These are phyloP conservation scores for Indri indri DNA, from an alignment of 2,113 vertebrate species.

Conservation along the genomic window DNA sequence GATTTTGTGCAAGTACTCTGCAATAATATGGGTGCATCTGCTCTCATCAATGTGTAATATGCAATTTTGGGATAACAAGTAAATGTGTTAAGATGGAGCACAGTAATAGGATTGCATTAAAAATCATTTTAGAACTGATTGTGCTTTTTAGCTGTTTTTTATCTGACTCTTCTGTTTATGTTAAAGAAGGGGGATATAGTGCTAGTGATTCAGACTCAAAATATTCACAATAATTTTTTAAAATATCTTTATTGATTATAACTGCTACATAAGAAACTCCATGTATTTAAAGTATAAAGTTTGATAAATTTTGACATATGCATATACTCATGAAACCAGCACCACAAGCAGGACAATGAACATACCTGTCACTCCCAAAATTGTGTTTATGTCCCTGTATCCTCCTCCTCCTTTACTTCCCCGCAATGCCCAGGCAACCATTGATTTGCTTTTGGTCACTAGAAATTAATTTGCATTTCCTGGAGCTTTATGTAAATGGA, in stretches of 20 bases:
- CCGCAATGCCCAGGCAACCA: not conserved
- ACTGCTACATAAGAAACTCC: too few relatives aligned
- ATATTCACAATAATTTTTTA: too few relatives aligned
- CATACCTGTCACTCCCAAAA: not conserved
- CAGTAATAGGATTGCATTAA: not conserved
- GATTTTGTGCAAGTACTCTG: not conserved
- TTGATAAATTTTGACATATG: not conserved
- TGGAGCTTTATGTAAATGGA: not conserved
- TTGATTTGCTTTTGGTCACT: not conserved
- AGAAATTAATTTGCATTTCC: not conserved
- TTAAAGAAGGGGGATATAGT: not conserved
- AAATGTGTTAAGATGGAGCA: not conserved
- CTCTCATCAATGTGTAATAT: not conserved
- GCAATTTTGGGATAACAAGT: not conserved
- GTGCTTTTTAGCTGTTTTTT: not conserved
- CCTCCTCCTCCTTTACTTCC: not conserved
- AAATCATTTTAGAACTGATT: not conserved
- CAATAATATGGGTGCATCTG: not conserved
- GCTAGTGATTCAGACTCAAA: not conserved
- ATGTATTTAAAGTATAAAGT: not conserved
- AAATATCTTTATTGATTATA: too few relatives aligned
- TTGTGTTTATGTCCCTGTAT: not conserved
- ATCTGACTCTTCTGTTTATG: not conserved
- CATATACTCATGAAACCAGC: not conserved
- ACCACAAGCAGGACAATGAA: not conserved